Conservation (phyloP, 2,888 invertebrate genomes). For the Dynastes maya region DNA sequence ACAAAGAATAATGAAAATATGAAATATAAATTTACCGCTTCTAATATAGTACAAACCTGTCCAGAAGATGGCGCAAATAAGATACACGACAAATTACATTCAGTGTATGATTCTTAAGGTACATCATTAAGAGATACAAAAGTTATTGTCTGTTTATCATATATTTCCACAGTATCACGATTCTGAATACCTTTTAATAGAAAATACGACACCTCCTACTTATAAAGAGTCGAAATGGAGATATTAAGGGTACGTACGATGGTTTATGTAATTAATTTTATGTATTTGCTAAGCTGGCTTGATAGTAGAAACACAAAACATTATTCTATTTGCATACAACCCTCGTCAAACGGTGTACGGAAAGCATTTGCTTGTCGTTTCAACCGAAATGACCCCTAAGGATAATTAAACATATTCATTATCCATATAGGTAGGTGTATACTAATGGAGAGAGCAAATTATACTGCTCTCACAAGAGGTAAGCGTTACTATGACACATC, state of each 20-base stretch:
- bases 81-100: too few species aligned
- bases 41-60: too few species aligned
- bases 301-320: slow-evolving; percentile 16
- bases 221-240: not conserved
- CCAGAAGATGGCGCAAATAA: too few species aligned
- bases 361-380: slow-evolving; percentile 5
- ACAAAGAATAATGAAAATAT: too few species aligned
- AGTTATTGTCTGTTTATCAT: too few species aligned
- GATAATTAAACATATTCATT: slow-evolving; percentile 36
- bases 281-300: not conserved
- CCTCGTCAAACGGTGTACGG: slow-evolving; percentile 17
- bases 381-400: slow-evolving; percentile 7
- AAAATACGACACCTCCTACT: not conserved
- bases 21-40: too few species aligned
- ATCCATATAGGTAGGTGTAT: not conserved
- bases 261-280: slow-evolving; percentile 15
- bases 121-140: too few species aligned
- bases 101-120: too few species aligned
- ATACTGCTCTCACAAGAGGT: not conserved
- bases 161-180: too few species aligned
- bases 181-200: too few species aligned
- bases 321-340: slow-evolving; percentile 28
- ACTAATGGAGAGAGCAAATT: slow-evolving; percentile 2
- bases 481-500: not conserved
- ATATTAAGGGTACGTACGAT: not conserved